Base-by-base conservation (phyloP, 2,797 vertebrate species). In the Eulemur coronatus region DNA sequence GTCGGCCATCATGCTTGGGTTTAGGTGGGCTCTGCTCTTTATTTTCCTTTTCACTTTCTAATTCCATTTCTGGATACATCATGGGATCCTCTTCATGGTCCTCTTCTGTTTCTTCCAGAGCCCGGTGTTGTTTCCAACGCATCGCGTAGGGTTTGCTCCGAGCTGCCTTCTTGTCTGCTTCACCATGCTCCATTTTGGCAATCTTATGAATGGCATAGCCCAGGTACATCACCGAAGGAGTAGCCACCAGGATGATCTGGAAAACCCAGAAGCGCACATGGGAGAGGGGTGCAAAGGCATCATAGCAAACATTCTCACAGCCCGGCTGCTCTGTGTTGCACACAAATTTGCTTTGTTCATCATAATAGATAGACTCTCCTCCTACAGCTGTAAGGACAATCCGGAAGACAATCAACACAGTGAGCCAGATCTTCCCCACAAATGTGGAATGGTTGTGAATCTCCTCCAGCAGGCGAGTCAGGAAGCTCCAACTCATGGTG, bases 401-500 rank as follows among this genome's bases (percentile, higher is more conserved):
- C 95, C 99, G 99, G 98, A 99, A 99, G 92, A 99, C 99, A 75
- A 99, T 99, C 98, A 99, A 98, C 94, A 99, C 99, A 0, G 99
- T 99, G 99, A 99, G 99, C 99, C 99, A 99, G 99, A 99, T 99
- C 98, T 99, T 99, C 98, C 99, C 99, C 97, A 99, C 99, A 95
- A 99, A 99, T 35, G 99, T 99, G 95, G 99, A 99, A 98, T 99
- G 99, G 98, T 99, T 99, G 99, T 99, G 99, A 99, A 99, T 99
- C 99, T 99, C 99, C 98, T 99, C 99, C 98, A 99, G 99, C 98
- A 99, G 99, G 97, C 99, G 99, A 75, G 99, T 99, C 99, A 99
- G 99, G 98, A 99, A 99, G 99, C 99, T 99, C 99, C 99, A 99
- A 98, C 99, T 99, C 99, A 99, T 99, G 99, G 98, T 99, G 99